Conservation (phyloP, 2,888 invertebrate genomes). For the Saturnia pavonia region DNA sequence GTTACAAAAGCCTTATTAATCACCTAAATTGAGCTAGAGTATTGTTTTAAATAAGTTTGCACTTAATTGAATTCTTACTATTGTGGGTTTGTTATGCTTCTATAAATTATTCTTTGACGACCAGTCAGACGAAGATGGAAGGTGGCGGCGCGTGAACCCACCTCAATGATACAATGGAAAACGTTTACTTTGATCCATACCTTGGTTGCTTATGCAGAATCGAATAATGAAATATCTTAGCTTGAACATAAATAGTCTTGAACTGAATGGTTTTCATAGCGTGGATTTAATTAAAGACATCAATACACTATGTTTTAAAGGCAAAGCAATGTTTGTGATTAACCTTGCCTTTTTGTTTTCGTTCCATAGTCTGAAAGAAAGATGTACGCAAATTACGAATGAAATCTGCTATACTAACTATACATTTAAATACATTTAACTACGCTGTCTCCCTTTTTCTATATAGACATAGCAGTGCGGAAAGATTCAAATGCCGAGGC, state of each 20-base stretch:
- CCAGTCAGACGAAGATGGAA: conserved; percentile 52
- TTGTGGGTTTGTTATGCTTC: background rate
- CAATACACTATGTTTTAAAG: too few species aligned
- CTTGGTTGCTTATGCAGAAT: background rate
- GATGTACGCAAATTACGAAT: too few species aligned
- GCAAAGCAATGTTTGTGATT: too few species aligned
- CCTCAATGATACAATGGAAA: conserved; percentile 60
- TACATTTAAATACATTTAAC: too few species aligned
- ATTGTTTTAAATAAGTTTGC: background rate
- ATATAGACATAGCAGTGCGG: too few species aligned
- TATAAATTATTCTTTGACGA: conserved; percentile 35
- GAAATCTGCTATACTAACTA: too few species aligned
- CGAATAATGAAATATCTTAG: conserved; percentile 3
- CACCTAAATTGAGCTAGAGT: background rate
- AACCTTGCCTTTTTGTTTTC: too few species aligned
- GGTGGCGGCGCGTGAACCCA: conserved; percentile 67
- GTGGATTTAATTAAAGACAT: background rate
- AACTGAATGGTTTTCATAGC: background rate
- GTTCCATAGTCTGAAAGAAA: too few species aligned
- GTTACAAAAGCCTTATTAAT: background rate
- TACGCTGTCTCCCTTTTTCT: too few species aligned
- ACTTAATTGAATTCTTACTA: background rate
- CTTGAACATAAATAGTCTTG: background rate
- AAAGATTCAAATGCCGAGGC: too few species aligned
- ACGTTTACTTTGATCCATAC: conserved; percentile 42